phyloP scores from a whole-genome alignment of 35 echinoderm and acorn worm species.

The Patiria miniata region DNA sequence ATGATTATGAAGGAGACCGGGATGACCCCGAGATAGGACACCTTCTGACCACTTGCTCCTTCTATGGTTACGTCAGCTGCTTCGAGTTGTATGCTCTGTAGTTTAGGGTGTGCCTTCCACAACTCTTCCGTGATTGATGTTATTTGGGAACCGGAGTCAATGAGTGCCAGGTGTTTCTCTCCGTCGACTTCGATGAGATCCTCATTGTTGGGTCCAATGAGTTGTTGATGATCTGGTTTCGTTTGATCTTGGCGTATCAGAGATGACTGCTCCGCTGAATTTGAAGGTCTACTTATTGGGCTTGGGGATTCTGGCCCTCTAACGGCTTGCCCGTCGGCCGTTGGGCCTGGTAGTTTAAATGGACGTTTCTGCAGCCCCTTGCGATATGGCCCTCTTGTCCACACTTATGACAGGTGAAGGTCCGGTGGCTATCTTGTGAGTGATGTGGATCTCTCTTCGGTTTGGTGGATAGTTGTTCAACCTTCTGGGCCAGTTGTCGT shows the following conservation, averaged over 20 bases:
- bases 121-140: neutral
- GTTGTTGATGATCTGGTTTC: neutral
- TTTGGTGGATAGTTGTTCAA: neutral
- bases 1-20: neutral
- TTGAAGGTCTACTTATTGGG: neutral
- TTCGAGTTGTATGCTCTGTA: neutral
- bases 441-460: neutral
- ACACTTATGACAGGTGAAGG: neutral
- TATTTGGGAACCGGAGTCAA: neutral
- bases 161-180: neutral
- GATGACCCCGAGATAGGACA: neutral
- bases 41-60: slow-evolving; percentile 1
- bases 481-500: neutral
- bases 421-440: neutral
- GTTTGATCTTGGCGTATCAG: neutral
- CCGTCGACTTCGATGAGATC: neutral
- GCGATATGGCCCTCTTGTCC: neutral
- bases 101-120: neutral
- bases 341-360: neutral
- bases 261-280: neutral
- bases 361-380: neutral
- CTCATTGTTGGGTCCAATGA: neutral
- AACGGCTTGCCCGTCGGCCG: neutral
- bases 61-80: neutral
- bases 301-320: neutral